These are phyloP conservation scores for Hipposideros armiger DNA, from an alignment of 2,113 vertebrate species.

Conservation along the genomic window DNA sequence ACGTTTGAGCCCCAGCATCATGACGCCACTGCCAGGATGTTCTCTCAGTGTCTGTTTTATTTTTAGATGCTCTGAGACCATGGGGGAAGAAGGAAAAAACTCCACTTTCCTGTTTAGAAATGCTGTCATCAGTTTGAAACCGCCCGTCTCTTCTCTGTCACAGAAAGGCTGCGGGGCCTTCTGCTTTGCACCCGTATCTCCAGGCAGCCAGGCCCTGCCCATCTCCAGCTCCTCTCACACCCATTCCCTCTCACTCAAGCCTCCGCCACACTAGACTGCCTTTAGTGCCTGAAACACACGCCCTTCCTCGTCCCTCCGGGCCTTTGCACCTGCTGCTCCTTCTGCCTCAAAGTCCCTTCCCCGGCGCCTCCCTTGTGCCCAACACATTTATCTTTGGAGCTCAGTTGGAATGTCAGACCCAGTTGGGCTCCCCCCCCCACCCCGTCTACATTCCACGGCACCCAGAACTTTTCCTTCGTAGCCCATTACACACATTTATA, in stretches of 20 bases:
- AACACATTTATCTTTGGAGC: background rate
- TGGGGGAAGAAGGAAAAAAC: background rate
- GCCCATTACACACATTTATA: background rate
- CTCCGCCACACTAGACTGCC: background rate
- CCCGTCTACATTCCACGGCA: accelerated
- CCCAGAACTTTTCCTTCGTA: background rate
- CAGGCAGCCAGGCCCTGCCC: background rate
- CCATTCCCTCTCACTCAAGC: background rate
- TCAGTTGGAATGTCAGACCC: background rate
- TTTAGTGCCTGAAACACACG: background rate
- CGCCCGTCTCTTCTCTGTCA: background rate
- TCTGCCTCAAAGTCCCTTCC: background rate
- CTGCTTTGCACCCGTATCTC: background rate
- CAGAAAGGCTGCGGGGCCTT: background rate
- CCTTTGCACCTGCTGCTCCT: background rate
- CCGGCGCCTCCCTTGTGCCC: background rate
- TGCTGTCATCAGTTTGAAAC: background rate
- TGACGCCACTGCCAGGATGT: background rate
- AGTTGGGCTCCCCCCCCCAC: background rate
- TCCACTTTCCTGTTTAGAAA: background rate
- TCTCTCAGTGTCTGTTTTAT: background rate
- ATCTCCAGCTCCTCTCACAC: background rate
- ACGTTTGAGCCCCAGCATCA: background rate
- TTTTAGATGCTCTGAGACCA: background rate
- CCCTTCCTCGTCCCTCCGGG: background rate